Base-by-base conservation (phyloP, 2,888 invertebrate species). In the Galerucella calmariensis region DNA sequence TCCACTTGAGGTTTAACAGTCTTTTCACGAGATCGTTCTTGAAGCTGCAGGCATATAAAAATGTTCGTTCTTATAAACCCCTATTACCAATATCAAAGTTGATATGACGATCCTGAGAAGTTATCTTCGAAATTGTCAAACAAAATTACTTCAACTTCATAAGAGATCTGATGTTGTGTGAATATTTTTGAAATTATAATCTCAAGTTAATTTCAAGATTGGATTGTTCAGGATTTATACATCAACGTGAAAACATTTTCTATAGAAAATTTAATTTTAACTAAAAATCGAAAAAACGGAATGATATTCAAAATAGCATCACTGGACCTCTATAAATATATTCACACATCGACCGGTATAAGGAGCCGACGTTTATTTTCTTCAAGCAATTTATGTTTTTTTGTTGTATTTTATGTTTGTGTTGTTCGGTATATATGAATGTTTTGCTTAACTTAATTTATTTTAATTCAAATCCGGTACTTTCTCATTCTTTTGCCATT, bases 341-440 rank as follows among this genome's bases (percentile, higher is more conserved):
- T 67, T 67, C 62, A 63, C 63, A 70, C 70, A 63, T 63, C 65
- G 35, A 14, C 35, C 6, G 46, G 46, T 72, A 48, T 56, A 20
- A 56, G 10, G 8, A 48, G 10, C 11, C 63, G 27, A 46, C 20
- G 69, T 73, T 73, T 74, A 74, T 73, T 74, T 74, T 76, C 72
- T 63, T 72, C 73, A 51, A 59, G 46, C 51, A 62, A 76, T 76
- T 72, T 76, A 74, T 74, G 74, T 44, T 73, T 68, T 35, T 75
- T 65, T 71, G 68, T 65, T 65, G 46, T 46, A 20, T 65, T 65
- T 65, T 44, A n/a, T 61, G 61, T 61, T 61, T 61, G 44, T 44
- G 44, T 65, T 72, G 53, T 67, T 72, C 46, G 56, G 56, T 56
- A 56, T 62, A 16, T 63, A 63, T 68, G 63, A 61, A 69, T 27